These are phyloP conservation scores for Orthosia gracilis DNA, from an alignment of 2,888 invertebrate species.

Conservation along the genomic window DNA sequence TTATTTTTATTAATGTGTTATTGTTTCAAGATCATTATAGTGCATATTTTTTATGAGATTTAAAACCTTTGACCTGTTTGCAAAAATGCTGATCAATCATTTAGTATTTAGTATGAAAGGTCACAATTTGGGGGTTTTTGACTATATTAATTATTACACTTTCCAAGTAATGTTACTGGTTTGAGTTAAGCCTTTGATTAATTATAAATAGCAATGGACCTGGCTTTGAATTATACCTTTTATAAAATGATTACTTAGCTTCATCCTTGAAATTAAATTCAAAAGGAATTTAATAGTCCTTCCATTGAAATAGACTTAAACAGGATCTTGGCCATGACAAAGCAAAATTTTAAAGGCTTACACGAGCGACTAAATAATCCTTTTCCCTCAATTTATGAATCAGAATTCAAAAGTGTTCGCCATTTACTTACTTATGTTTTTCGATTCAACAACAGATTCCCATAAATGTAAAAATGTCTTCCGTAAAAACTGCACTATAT, in stretches of 20 bases:
- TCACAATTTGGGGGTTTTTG: neutral
- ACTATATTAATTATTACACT: neutral
- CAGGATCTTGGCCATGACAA: constrained; percentile 45
- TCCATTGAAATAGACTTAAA: constrained; percentile 18
- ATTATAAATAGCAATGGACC: neutral
- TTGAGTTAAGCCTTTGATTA: neutral
- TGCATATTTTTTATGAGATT: constrained; percentile 33
- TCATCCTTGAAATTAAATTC: constrained; percentile 4
- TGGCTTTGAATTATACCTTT: neutral
- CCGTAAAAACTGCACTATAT: constrained; percentile 27
- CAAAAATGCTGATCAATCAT: neutral
- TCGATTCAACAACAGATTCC: constrained; percentile 5
- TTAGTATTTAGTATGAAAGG: neutral
- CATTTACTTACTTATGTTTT: constrained; percentile 28
- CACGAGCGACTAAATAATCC: constrained; percentile 30
- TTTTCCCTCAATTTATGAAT: constrained; percentile 48
- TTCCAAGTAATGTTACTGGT: neutral
- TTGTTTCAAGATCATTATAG: constrained; percentile 38
- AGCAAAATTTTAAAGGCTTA: constrained; percentile 49
- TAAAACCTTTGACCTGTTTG: constrained; percentile 23
- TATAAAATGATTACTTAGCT: neutral
- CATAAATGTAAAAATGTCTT: constrained; percentile 37
- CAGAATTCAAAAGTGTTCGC: constrained; percentile 23
- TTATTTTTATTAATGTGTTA: constrained; percentile 58
- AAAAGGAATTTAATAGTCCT: neutral